A percentile compares a stretch with the other conserved stretches of the same genome.
Conservation (phyloP, 2,113 vertebrate species). For the Ceuthmochares aereus region DNA sequence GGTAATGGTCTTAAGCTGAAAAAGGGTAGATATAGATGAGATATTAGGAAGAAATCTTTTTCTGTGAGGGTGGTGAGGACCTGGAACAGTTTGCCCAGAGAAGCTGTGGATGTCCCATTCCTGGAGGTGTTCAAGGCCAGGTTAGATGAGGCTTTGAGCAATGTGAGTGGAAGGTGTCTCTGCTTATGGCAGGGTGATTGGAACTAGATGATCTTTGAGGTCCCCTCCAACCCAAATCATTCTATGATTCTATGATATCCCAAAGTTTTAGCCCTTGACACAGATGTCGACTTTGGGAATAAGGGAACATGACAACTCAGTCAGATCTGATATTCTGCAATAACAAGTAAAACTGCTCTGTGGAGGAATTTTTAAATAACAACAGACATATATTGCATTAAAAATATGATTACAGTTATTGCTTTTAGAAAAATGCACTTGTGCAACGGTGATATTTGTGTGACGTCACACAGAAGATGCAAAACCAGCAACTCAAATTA, state of each 20-base stretch:
- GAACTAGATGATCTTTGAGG: too few species aligned
- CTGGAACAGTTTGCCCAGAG: too few species aligned
- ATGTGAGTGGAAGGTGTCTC: too few species aligned
- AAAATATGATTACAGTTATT: conserved; percentile 8
- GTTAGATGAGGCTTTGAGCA: too few species aligned
- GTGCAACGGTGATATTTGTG: neutral
- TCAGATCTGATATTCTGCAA: neutral
- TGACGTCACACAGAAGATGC: neutral
- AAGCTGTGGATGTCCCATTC: too few species aligned
- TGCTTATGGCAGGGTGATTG: too few species aligned
- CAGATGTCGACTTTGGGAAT: neutral
- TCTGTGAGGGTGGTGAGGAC: too few species aligned
- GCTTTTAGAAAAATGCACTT: conserved; percentile 25
- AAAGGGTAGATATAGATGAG: too few species aligned
- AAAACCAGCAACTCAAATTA: conserved; percentile 41
- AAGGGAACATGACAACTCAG: neutral
- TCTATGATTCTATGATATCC: neutral
- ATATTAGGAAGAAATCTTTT: too few species aligned
- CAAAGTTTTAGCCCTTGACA: neutral
- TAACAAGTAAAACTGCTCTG: neutral
- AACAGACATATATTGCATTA: neutral
- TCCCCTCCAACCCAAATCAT: too few species aligned
- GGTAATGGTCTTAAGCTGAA: too few species aligned
- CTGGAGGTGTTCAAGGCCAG: too few species aligned
- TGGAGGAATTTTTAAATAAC: neutral